These are phyloP conservation scores for Monochamus saltuarius DNA, from an alignment of 1,140 invertebrate genomes.

Conservation along the genomic window DNA sequence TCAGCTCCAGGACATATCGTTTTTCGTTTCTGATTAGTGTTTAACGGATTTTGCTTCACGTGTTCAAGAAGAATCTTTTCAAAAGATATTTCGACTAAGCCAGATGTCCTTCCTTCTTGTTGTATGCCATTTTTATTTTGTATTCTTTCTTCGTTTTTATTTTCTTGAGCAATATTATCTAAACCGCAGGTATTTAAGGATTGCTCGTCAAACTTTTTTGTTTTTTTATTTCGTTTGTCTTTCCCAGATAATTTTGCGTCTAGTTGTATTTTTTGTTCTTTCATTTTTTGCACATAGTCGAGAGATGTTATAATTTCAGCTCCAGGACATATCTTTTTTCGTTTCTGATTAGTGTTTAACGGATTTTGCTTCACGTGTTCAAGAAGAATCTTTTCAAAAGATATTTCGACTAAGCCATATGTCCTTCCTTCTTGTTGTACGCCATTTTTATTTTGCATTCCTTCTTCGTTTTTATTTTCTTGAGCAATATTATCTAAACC, in stretches of 20 bases:
- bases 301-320: constrained; percentile 14
- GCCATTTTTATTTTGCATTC: not conserved
- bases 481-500: too few relatives aligned
- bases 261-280: not conserved
- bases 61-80: constrained; percentile 15
- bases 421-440: not conserved
- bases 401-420: not conserved
- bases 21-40: constrained; percentile 1
- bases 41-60: constrained; percentile 14
- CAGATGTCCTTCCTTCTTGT: not conserved
- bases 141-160: too few relatives aligned
- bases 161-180: too few relatives aligned
- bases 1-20: constrained; percentile 13
- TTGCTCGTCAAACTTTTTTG: too few relatives aligned
- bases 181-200: too few relatives aligned
- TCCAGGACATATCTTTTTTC: constrained; percentile 14
- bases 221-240: not conserved
- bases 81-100: not conserved
- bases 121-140: not conserved
- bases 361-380: constrained; percentile 16
- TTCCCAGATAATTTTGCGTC: too few relatives aligned
- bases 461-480: too few relatives aligned
- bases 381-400: constrained; percentile 10
- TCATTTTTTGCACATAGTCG: constrained; percentile 11
- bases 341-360: not conserved